phyloP scores from a whole-genome alignment of 2,888 invertebrate species.

The Desoria tigrina region DNA sequence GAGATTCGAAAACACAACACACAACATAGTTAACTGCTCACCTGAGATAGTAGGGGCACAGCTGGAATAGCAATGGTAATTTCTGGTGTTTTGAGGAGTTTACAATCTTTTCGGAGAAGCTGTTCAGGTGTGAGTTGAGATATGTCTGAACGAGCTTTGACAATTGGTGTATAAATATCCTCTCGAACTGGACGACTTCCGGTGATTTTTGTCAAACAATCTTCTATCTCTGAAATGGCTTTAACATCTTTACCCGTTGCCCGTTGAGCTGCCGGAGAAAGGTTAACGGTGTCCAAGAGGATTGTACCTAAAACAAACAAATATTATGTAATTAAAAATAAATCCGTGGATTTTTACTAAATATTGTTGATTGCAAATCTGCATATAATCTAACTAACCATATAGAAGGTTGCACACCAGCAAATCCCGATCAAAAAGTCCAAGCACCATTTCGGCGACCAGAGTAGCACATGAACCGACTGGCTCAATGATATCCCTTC shows the following conservation, averaged over 20 bases:
- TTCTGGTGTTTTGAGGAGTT: slow-evolving; percentile 61
- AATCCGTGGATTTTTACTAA: too few relatives aligned
- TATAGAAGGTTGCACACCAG: slow-evolving; percentile 48
- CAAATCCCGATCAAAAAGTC: slow-evolving; percentile 52
- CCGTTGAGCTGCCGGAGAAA: slow-evolving; percentile 68
- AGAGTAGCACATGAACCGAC: slow-evolving; percentile 83
- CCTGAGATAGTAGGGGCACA: slow-evolving; percentile 68
- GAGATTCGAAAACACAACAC: too few relatives aligned
- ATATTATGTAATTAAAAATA: slow-evolving; percentile 51
- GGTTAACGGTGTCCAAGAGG: slow-evolving; percentile 77
- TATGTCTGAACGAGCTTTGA: slow-evolving; percentile 69
- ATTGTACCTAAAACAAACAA: slow-evolving; percentile 77
- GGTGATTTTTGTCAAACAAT: slow-evolving; percentile 50
- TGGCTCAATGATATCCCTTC: slow-evolving; percentile 61
- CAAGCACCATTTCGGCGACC: slow-evolving; percentile 64
- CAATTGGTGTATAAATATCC: slow-evolving; percentile 61
- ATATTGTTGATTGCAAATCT: background rate
- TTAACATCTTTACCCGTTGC: slow-evolving; percentile 68
- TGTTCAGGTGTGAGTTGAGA: slow-evolving; percentile 66
- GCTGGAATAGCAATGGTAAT: slow-evolving; percentile 64
- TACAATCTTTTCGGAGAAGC: slow-evolving; percentile 74
- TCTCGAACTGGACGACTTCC: slow-evolving; percentile 57
- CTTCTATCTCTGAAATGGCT: slow-evolving; percentile 61
- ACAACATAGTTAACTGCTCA: too few relatives aligned
- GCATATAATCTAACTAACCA: slow-evolving; percentile 29